phyloP scores from a whole-genome alignment of 2,888 invertebrate genomes.

The Gerris lacustris region DNA sequence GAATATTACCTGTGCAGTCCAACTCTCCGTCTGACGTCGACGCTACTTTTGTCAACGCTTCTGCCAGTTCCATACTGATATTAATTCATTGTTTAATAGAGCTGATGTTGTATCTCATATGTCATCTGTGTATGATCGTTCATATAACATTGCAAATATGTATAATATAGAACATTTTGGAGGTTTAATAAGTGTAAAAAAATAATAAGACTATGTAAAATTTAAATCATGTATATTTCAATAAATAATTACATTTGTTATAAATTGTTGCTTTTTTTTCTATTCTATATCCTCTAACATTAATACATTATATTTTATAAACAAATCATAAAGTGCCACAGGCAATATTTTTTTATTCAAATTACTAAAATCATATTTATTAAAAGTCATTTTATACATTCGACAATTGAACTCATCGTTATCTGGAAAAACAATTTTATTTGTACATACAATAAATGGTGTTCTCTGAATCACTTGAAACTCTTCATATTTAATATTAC shows the following conservation, averaged over 20 bases:
- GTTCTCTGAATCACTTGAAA: background rate
- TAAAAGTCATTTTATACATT: background rate
- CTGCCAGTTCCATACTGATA: background rate
- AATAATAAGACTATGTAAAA: background rate
- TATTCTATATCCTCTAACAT: background rate
- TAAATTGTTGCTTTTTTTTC: background rate
- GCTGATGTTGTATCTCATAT: background rate
- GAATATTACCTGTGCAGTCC: background rate
- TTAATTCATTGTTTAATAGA: background rate
- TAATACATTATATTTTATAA: background rate
- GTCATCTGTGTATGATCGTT: background rate
- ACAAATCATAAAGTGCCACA: background rate
- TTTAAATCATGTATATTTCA: background rate
- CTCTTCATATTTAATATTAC: conserved; percentile 10
- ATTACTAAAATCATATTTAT: background rate
- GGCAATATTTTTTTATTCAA: background rate
- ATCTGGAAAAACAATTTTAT: background rate
- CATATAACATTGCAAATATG: background rate
- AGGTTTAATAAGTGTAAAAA: background rate
- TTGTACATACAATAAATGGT: background rate
- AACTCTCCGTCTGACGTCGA: background rate
- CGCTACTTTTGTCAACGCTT: background rate
- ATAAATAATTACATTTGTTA: background rate
- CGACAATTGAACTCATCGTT: background rate
- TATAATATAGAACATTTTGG: background rate